phyloP scores from a whole-genome alignment of 2,113 vertebrate genomes.

The Thunnus thynnus region DNA sequence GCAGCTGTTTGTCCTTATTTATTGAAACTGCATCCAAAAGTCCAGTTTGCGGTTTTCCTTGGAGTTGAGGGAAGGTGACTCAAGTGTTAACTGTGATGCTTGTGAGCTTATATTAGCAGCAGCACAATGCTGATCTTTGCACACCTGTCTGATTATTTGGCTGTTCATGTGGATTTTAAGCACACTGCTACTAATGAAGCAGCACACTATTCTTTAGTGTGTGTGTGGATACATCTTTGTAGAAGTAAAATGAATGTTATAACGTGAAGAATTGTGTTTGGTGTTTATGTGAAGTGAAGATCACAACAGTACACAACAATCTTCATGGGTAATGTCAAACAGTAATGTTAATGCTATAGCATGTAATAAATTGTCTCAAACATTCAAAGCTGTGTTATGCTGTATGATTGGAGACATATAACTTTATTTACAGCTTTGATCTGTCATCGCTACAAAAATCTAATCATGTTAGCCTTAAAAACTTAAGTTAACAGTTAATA shows the following conservation, averaged over 20 bases:
- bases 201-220: not conserved
- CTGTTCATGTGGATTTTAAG: slow-evolving; percentile 11
- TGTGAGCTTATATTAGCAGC: not conserved
- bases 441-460: too few relatives aligned
- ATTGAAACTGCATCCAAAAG: not conserved
- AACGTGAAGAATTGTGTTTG: not conserved
- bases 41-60: slow-evolving; percentile 6
- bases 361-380: not conserved
- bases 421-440: too few relatives aligned
- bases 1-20: not conserved
- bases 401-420: not conserved
- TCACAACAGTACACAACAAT: too few relatives aligned
- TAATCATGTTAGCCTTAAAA: too few relatives aligned
- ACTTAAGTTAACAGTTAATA: too few relatives aligned
- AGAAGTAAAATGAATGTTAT: not conserved
- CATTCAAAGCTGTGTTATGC: too few relatives aligned
- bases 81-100: slow-evolving; percentile 36
- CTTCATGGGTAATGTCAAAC: too few relatives aligned
- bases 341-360: not conserved
- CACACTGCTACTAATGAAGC: not conserved
- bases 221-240: not conserved
- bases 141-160: slow-evolving; percentile 3
- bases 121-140: slow-evolving; percentile 19
- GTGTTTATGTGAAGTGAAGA: not conserved
- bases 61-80: slow-evolving; percentile 36